Conservation (phyloP, 92 coral and sea anemone genomes). For the Siderastrea radians region DNA sequence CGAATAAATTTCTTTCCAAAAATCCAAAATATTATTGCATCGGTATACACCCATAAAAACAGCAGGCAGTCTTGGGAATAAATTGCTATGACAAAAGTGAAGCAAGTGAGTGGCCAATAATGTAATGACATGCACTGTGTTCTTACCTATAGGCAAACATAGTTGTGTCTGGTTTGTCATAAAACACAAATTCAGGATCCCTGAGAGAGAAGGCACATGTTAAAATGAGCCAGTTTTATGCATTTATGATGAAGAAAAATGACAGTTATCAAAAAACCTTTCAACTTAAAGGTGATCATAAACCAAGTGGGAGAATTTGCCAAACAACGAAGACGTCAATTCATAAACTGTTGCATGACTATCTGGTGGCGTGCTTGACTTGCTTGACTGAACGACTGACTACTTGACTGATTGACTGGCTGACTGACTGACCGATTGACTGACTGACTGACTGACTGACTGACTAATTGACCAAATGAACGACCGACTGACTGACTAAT, state of each 20-base stretch:
- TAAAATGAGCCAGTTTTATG: not conserved
- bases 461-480: not conserved
- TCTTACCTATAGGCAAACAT: conserved; percentile 95
- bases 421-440: not conserved
- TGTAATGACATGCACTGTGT: not conserved
- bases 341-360: not conserved
- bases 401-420: not conserved
- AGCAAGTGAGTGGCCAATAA: not conserved
- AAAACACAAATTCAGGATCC: conserved; percentile 98
- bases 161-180: conserved; percentile 89
- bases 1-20: too few relatives aligned
- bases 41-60: too few relatives aligned
- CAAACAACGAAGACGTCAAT: too few relatives aligned
- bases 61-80: not conserved
- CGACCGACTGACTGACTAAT: not conserved
- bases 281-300: too few relatives aligned
- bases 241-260: too few relatives aligned
- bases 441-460: not conserved
- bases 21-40: too few relatives aligned
- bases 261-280: too few relatives aligned
- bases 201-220: conserved; percentile 49
- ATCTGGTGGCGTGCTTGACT: not conserved
- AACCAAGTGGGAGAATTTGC: too few relatives aligned
- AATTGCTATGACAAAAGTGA: not conserved
- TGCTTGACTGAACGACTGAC: not conserved